These are phyloP conservation scores for Actinernus sp. DNA, from an alignment of 92 coral and sea anemone genomes.

Conservation along the genomic window DNA sequence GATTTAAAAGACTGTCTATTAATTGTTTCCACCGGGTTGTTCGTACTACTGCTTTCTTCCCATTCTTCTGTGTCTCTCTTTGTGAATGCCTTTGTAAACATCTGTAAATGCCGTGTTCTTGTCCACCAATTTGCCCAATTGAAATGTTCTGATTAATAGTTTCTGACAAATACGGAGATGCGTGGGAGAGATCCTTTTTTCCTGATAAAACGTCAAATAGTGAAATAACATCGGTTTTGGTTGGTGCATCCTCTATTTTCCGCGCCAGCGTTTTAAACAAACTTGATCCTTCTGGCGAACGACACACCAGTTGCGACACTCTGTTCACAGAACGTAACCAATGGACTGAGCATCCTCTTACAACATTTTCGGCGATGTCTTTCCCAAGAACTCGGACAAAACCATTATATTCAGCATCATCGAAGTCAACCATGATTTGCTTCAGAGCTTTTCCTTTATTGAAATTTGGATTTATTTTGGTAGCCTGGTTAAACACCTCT, in stretches of 20 bases:
- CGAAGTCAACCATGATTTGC: constrained; percentile 52
- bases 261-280: constrained; percentile 47
- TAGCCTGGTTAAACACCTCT: constrained; percentile 25
- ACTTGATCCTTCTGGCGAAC: constrained; percentile 11
- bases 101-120: constrained; percentile 32
- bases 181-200: constrained; percentile 3
- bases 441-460: constrained; percentile 14
- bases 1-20: constrained; percentile 49
- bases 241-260: constrained; percentile 23
- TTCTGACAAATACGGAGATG: constrained; percentile 8
- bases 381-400: constrained; percentile 22
- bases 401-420: constrained; percentile 52
- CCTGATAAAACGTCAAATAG: constrained; percentile 42
- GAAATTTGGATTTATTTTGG: constrained; percentile 18
- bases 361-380: constrained; percentile 31
- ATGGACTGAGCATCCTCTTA: constrained; percentile 69
- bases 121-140: constrained; percentile 68
- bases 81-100: constrained; percentile 59
- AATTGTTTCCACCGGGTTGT: constrained; percentile 54
- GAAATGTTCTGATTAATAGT: constrained; percentile 4
- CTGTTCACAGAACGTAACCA: constrained; percentile 61
- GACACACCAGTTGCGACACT: constrained; percentile 56
- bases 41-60: constrained; percentile 32
- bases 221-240: constrained; percentile 35
- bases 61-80: constrained; percentile 22